Evolutionary conservation across 2,888 invertebrate genomes (phyloP).

Genomic region (Cremastinae sp.): DNA sequence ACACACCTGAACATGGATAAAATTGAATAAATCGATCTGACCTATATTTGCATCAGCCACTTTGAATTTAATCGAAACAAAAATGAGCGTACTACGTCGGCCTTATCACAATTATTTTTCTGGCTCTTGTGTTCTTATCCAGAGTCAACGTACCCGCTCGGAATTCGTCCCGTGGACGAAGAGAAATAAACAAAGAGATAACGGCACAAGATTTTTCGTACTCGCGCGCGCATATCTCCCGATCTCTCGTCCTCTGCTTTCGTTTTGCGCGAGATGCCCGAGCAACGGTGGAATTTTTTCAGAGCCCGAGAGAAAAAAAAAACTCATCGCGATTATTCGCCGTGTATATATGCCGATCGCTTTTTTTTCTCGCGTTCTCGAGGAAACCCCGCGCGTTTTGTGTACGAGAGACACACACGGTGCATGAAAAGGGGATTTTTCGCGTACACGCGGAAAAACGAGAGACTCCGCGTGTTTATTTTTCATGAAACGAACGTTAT

Average conservation of each 20-base stretch:
- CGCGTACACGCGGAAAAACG: background rate
- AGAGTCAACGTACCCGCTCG: slow-evolving; percentile 42
- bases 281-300: slow-evolving; percentile 50
- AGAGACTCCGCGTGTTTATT: background rate
- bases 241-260: background rate
- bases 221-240: background rate
- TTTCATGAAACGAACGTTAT: background rate
- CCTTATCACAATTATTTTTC: slow-evolving; percentile 18
- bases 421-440: background rate
- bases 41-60: no score
- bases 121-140: background rate
- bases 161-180: slow-evolving; percentile 11
- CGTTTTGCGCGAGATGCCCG: background rate
- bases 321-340: slow-evolving; percentile 52
- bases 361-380: no score
- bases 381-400: no score
- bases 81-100: background rate
- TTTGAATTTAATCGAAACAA: background rate
- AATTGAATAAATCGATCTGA: no score
- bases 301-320: slow-evolving; percentile 42
- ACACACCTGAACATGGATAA: no score
- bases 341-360: no score
- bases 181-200: slow-evolving; percentile 15
- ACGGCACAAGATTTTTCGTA: slow-evolving; percentile 12
- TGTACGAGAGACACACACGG: background rate